These are phyloP conservation scores for Zeugodacus cucurbitae DNA, from an alignment of 1,140 invertebrate species.

Conservation along the genomic window DNA sequence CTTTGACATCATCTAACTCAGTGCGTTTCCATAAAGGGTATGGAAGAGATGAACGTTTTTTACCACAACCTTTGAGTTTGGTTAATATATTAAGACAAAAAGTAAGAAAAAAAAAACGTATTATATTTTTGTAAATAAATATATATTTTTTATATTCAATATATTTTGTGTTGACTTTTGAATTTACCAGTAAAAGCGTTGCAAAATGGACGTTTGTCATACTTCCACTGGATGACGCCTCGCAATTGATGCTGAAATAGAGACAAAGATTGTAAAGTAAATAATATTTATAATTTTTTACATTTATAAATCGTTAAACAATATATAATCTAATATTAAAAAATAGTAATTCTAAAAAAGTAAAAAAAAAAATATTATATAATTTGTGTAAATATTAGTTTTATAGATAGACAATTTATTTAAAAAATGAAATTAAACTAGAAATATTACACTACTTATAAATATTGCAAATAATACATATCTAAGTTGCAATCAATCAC, in stretches of 20 bases:
- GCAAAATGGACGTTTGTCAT: conserved; percentile 76
- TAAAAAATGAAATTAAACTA: too few relatives aligned
- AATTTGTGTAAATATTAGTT: too few relatives aligned
- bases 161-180: background rate
- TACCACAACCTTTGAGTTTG: conserved; percentile 72
- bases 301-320: too few relatives aligned
- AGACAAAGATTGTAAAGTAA: background rate
- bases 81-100: background rate
- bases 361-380: too few relatives aligned
- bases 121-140: background rate
- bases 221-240: conserved; percentile 62
- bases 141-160: background rate
- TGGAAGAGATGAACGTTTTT: conserved; percentile 70
- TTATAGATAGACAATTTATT: too few relatives aligned
- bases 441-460: too few relatives aligned
- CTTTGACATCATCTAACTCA: conserved; percentile 54
- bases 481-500: too few relatives aligned
- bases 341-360: too few relatives aligned
- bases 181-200: conserved; percentile 77
- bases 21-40: conserved; percentile 58
- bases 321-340: too few relatives aligned
- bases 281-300: too few relatives aligned
- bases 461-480: too few relatives aligned
- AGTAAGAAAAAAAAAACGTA: too few relatives aligned
- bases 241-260: conserved; percentile 58